Percentiles rank a stretch among this genome's conserved stretches.
Evolutionary conservation across 2,888 invertebrate genomes (phyloP).

Genomic region (Hybos culiciformis): DNA sequence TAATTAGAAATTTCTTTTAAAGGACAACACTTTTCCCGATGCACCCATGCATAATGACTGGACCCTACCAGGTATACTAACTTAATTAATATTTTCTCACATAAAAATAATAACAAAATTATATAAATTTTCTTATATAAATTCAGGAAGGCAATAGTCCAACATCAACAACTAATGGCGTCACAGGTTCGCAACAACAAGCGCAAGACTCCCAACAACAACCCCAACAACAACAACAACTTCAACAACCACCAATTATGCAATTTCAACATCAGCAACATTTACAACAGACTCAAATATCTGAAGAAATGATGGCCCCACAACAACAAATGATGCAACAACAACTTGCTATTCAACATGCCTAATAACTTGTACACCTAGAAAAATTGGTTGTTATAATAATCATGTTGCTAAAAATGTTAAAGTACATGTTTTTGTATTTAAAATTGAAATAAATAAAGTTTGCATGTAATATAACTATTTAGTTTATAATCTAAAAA

Average conservation of each 20-base stretch:
- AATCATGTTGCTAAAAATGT: neutral
- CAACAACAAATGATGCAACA: no score
- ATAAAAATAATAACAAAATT: no score
- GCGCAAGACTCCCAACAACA: conserved; percentile 1
- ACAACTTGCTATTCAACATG: no score
- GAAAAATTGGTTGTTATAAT: neutral
- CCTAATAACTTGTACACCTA: no score
- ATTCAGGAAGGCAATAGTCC: conserved; percentile 49
- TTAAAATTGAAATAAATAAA: no score
- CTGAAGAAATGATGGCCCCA: neutral
- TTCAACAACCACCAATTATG: neutral
- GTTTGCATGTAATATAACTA: no score
- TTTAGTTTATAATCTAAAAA: no score
- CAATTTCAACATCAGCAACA: no score
- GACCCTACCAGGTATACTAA: conserved; percentile 67
- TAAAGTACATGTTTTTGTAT: neutral
- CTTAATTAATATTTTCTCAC: no score
- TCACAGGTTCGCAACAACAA: no score
- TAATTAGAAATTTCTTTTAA: no score
- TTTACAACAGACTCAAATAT: neutral
- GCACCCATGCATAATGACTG: conserved; percentile 76
- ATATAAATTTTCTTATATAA: no score
- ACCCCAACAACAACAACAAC: conserved; percentile 1
- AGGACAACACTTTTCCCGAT: conserved; percentile 76
- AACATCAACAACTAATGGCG: conserved; percentile 29